Evolutionary conservation across 2,797 vertebrate genomes (phyloP).

Genomic region (Vultur gryphus): DNA sequence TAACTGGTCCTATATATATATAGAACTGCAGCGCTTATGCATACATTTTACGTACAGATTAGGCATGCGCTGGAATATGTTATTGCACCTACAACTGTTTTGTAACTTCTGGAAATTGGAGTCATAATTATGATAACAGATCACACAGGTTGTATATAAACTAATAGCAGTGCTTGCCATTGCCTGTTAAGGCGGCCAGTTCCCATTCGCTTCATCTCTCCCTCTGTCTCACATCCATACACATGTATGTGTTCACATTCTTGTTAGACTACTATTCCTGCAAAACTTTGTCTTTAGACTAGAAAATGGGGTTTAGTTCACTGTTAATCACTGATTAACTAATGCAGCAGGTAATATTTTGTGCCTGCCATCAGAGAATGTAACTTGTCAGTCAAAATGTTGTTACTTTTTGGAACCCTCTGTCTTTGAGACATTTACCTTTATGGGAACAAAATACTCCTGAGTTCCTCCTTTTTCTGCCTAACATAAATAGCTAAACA

Average conservation of each 20-base stretch:
- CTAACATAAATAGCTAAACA: neutral
- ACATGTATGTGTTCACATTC: neutral
- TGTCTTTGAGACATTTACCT: neutral
- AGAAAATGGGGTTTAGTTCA: neutral
- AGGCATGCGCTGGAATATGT: rapidly evolving
- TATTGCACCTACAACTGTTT: neutral
- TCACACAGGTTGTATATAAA: neutral
- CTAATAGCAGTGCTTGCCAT: neutral
- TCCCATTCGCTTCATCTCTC: neutral
- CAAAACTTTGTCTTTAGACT: neutral
- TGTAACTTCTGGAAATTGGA: neutral
- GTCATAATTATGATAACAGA: neutral
- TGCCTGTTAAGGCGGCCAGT: neutral
- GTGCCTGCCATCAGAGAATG: neutral
- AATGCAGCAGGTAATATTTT: neutral
- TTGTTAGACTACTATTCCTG: neutral
- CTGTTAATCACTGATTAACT: neutral
- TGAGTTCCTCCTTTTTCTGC: neutral
- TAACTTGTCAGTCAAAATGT: neutral
- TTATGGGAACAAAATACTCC: neutral
- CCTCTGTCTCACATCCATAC: neutral
- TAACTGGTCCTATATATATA: neutral
- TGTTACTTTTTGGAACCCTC: neutral
- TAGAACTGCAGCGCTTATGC: neutral
- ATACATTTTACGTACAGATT: neutral